phyloP scores from a whole-genome alignment of 2,888 invertebrate species.

The Dascillus cervinus region DNA sequence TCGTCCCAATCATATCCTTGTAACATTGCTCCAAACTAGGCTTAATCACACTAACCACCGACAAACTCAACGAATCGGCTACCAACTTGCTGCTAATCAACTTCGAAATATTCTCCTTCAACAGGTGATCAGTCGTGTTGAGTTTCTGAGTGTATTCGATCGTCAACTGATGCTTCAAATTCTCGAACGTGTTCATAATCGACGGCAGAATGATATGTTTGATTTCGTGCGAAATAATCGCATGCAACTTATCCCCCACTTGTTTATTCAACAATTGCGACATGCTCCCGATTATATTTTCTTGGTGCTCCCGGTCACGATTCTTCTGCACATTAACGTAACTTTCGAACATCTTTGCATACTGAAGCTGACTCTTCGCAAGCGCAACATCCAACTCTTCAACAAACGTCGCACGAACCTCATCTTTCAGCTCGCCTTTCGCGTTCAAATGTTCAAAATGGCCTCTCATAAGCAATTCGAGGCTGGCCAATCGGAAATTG shows the following conservation, averaged over 20 bases:
- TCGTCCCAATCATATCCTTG: conserved; percentile 66
- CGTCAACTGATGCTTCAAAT: conserved; percentile 65
- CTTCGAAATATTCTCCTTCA: conserved; percentile 74
- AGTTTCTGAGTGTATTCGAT: conserved; percentile 66
- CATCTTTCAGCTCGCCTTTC: conserved; percentile 19
- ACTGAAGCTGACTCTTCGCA: conserved; percentile 37
- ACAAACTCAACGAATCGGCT: conserved; percentile 64
- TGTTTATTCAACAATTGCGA: conserved; percentile 48
- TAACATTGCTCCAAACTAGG: conserved; percentile 69
- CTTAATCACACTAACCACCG: conserved; percentile 62
- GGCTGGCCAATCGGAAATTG: conserved; percentile 29
- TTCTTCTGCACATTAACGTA: conserved; percentile 38
- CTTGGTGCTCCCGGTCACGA: conserved; percentile 46
- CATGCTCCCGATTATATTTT: conserved; percentile 46
- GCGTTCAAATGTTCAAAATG: conserved; percentile 36
- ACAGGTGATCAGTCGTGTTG: conserved; percentile 61
- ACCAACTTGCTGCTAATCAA: conserved; percentile 76
- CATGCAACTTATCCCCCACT: conserved; percentile 49
- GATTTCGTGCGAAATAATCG: conserved; percentile 50
- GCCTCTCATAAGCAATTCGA: conserved; percentile 34
- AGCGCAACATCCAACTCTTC: conserved; percentile 37
- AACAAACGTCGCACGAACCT: conserved; percentile 26
- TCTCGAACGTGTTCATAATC: conserved; percentile 62
- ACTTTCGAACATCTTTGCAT: conserved; percentile 36
- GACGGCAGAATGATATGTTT: conserved; percentile 47